phyloP scores from a whole-genome alignment of 2,888 invertebrate genomes.

The Steromphala cineraria region DNA sequence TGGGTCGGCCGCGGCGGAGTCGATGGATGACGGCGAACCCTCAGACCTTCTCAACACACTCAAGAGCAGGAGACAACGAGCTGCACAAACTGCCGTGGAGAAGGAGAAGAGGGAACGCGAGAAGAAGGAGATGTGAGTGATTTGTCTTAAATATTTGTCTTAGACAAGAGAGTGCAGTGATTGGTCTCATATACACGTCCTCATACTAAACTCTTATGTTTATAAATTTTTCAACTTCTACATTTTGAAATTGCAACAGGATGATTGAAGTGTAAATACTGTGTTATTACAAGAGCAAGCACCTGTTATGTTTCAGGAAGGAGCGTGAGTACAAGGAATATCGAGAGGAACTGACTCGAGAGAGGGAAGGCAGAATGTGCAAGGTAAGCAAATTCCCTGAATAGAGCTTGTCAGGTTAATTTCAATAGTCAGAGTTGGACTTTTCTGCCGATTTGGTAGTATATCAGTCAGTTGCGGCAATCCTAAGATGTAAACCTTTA shows the following conservation, averaged over 20 bases:
- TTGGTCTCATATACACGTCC: too few relatives aligned
- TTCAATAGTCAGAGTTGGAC: too few relatives aligned
- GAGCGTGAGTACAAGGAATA: slow-evolving; percentile 61
- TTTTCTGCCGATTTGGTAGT: too few relatives aligned
- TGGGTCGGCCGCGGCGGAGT: slow-evolving; percentile 38
- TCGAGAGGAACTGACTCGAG: slow-evolving; percentile 55
- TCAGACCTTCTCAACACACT: slow-evolving; percentile 64
- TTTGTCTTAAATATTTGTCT: background rate
- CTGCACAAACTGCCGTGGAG: slow-evolving; percentile 67
- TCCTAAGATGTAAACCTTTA: too few relatives aligned
- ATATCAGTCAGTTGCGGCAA: too few relatives aligned
- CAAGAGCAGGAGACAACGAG: slow-evolving; percentile 65
- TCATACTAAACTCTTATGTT: too few relatives aligned
- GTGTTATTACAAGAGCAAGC: too few relatives aligned
- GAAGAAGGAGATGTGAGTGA: slow-evolving; percentile 31
- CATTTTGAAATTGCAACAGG: too few relatives aligned
- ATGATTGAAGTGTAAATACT: too few relatives aligned
- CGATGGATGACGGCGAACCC: slow-evolving; percentile 46
- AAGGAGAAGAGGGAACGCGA: slow-evolving; percentile 61
- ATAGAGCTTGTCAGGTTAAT: too few relatives aligned
- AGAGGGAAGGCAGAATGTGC: slow-evolving; percentile 66
- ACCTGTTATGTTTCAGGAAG: slow-evolving; percentile 41
- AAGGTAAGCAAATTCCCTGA: slow-evolving; percentile 54
- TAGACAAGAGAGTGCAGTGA: background rate
- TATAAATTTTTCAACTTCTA: too few relatives aligned